Evolutionary conservation across 2,113 vertebrate species (phyloP).

Genomic region (Terrapene triunguis): DNA sequence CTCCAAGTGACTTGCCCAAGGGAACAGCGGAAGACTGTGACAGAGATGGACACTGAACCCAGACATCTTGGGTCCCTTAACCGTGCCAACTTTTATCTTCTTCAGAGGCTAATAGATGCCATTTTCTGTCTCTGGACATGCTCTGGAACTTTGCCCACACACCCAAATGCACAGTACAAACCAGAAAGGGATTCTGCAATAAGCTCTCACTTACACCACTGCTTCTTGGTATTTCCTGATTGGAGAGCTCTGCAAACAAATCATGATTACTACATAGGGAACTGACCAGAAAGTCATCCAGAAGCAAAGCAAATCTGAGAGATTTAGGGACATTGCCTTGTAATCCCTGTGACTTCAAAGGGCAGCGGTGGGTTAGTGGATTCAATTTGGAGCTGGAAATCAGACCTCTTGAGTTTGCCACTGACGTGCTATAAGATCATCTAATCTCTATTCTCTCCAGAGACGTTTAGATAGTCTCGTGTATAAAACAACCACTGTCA

Average conservation of each 20-base stretch:
- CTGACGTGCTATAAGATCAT: neutral
- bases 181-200: neutral
- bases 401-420: neutral
- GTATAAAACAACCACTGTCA: too few relatives aligned
- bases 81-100: rapidly evolving
- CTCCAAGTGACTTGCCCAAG: neutral
- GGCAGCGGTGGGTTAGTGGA: neutral
- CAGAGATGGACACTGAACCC: neutral
- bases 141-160: neutral
- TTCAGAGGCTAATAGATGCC: rapidly evolving
- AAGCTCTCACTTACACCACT: neutral
- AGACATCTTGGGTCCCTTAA: neutral
- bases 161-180: neutral
- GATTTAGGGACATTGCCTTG: neutral
- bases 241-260: neutral
- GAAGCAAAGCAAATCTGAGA: neutral
- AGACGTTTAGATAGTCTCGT: too few relatives aligned
- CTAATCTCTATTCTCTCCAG: too few relatives aligned
- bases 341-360: neutral
- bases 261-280: neutral
- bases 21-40: neutral
- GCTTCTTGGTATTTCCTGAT: neutral
- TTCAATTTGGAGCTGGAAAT: neutral
- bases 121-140: neutral
- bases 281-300: neutral